phyloP scores from a whole-genome alignment of 1,140 invertebrate genomes.

The Bactericera cockerelli region DNA sequence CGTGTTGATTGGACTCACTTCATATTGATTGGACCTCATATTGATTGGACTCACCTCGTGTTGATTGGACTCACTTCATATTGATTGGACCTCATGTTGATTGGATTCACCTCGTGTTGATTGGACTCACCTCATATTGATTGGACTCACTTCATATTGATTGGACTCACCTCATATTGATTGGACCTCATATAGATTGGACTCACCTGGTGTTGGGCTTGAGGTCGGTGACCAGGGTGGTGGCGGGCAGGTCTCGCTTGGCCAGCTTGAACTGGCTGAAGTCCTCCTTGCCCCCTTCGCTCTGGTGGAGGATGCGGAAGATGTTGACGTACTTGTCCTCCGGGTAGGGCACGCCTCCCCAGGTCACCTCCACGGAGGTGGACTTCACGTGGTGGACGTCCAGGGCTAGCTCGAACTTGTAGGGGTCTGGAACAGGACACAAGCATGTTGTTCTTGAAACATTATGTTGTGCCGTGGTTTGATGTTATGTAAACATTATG shows the following conservation, averaged over 20 bases:
- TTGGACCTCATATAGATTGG: no score
- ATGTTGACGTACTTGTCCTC: constrained; percentile 84
- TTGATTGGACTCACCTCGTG: no score
- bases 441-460: constrained; percentile 8
- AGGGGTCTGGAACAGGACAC: constrained; percentile 42
- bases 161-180: no score
- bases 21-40: no score
- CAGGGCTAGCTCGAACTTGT: constrained; percentile 60
- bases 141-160: no score
- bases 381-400: constrained; percentile 56
- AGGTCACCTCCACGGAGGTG: constrained; percentile 55
- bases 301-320: constrained; percentile 68
- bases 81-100: no score
- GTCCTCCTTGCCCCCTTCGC: constrained; percentile 54
- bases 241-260: constrained; percentile 55
- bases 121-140: no score
- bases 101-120: constrained; percentile 44
- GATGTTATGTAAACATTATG: constrained; percentile 26
- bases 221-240: constrained; percentile 48
- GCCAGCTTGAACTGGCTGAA: constrained; percentile 69
- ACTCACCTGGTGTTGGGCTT: constrained; percentile 54
- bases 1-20: no score
- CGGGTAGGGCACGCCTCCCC: constrained; percentile 68
- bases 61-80: no score
- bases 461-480: no score